A percentile compares a stretch with the other conserved stretches of the same genome.
Conservation (phyloP, 1,140 invertebrate species). For the Cyphomyrmex costatus region DNA sequence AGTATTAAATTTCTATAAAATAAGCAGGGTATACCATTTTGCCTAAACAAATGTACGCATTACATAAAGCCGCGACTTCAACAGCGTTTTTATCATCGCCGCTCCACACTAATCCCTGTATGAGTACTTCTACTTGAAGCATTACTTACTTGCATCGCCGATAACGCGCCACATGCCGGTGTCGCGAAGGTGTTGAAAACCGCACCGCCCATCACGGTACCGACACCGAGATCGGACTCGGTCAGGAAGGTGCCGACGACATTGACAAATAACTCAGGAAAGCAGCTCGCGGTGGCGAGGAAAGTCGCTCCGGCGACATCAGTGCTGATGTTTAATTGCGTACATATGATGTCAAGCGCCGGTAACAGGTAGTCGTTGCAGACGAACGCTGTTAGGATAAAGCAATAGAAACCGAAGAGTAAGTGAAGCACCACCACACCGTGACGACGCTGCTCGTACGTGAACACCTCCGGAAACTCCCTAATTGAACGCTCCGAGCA, state of each 20-base stretch:
- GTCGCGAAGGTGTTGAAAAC: conserved; percentile 96
- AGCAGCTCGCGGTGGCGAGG: conserved; percentile 96
- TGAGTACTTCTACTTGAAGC: not conserved
- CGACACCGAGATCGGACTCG: conserved; percentile 93
- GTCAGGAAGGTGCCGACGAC: conserved; percentile 94
- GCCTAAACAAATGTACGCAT: too few species aligned
- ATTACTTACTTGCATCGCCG: conserved; percentile 89
- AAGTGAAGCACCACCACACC: conserved; percentile 92
- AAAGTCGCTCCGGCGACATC: conserved; percentile 97
- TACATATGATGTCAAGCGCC: conserved; percentile 93
- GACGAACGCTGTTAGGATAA: conserved; percentile 92
- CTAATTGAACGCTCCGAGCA: conserved; percentile 85
- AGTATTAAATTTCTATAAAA: too few species aligned
- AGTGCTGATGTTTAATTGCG: conserved; percentile 90
- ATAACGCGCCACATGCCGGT: conserved; percentile 93
- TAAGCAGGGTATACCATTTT: too few species aligned
- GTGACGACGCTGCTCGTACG: conserved; percentile 88
- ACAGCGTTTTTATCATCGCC: too few species aligned
- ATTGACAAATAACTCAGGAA: conserved; percentile 96
- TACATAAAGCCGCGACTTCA: too few species aligned
- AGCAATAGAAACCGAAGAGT: conserved; percentile 93
- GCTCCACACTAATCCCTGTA: too few species aligned
- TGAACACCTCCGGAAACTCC: conserved; percentile 89
- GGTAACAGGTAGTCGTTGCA: conserved; percentile 96
- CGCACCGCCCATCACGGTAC: conserved; percentile 95